phyloP scores from a whole-genome alignment of 2,113 vertebrate genomes.

The Plectropomus leopardus region DNA sequence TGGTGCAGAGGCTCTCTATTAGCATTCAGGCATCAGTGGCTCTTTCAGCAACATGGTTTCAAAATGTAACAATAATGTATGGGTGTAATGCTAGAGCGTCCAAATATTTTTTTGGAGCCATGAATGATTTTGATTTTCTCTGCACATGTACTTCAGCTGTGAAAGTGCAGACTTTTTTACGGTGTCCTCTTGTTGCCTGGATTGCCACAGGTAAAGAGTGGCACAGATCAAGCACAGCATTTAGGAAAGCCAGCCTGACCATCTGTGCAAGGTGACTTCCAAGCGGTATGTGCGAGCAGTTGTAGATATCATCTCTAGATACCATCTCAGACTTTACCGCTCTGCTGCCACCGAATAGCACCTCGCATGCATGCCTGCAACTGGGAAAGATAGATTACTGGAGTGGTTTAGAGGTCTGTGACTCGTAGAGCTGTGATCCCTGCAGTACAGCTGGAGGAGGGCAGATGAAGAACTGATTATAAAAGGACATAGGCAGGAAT shows the following conservation, averaged over 20 bases:
- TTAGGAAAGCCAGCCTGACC: slow-evolving; percentile 21
- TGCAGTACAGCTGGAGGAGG: slow-evolving; percentile 22
- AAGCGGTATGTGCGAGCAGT: slow-evolving; percentile 19
- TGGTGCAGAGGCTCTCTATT: too few species aligned
- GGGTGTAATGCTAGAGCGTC: background rate
- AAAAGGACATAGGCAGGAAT: slow-evolving; percentile 20
- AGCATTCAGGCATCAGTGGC: background rate
- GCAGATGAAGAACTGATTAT: slow-evolving; percentile 32
- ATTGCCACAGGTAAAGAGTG: slow-evolving; percentile 22
- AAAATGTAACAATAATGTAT: background rate
- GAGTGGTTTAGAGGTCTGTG: slow-evolving; percentile 40
- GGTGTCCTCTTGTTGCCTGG: background rate
- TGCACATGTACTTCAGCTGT: too few species aligned
- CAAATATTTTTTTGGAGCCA: background rate
- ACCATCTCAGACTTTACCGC: slow-evolving; percentile 58
- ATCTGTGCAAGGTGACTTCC: slow-evolving; percentile 74
- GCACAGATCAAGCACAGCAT: slow-evolving; percentile 27
- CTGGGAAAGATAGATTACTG: slow-evolving; percentile 46
- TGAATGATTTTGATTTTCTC: background rate
- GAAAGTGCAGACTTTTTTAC: background rate
- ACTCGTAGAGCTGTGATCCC: slow-evolving; percentile 25
- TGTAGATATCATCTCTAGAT: slow-evolving; percentile 63
- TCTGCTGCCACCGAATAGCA: slow-evolving; percentile 46
- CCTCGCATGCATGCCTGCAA: slow-evolving; percentile 32
- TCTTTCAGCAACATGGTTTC: background rate